These are phyloP conservation scores for Lasioglossum leucozonium DNA, from an alignment of 2,888 invertebrate genomes.

Conservation along the genomic window DNA sequence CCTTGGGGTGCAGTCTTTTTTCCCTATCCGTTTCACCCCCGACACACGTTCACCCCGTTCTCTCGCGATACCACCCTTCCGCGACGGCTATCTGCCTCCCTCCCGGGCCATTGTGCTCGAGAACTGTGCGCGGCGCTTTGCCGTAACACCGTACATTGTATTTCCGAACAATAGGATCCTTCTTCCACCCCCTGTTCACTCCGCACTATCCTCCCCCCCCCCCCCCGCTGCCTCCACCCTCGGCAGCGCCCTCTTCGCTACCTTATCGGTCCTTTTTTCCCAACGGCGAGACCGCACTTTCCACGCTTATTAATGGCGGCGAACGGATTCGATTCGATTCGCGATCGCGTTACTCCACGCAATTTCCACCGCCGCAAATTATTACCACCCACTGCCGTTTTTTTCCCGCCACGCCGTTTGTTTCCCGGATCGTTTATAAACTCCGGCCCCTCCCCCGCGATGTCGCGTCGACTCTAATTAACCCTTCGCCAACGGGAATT, in stretches of 20 bases:
- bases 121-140: slow-evolving; percentile 72
- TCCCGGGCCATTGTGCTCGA: slow-evolving; percentile 69
- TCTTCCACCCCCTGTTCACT: slow-evolving; percentile 43
- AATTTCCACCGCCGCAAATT: slow-evolving; percentile 13
- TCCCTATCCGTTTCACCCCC: slow-evolving; percentile 13
- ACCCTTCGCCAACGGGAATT: not conserved
- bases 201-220: slow-evolving; percentile 19
- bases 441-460: not conserved
- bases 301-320: slow-evolving; percentile 68
- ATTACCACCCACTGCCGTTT: not conserved
- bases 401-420: not conserved
- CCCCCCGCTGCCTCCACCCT: not conserved
- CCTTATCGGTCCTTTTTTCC: slow-evolving; percentile 66
- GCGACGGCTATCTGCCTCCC: slow-evolving; percentile 54
- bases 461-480: not conserved
- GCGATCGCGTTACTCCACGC: slow-evolving; percentile 33
- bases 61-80: slow-evolving; percentile 5
- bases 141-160: slow-evolving; percentile 77
- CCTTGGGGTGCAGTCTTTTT: slow-evolving; percentile 10
- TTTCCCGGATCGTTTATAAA: slow-evolving; percentile 1
- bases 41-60: slow-evolving; percentile 18
- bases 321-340: slow-evolving; percentile 51
- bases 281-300: slow-evolving; percentile 61
- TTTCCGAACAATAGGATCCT: slow-evolving; percentile 75
- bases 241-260: slow-evolving; percentile 39